Base-by-base conservation (phyloP, 2,888 invertebrate species). In the Dorcus hopei region DNA sequence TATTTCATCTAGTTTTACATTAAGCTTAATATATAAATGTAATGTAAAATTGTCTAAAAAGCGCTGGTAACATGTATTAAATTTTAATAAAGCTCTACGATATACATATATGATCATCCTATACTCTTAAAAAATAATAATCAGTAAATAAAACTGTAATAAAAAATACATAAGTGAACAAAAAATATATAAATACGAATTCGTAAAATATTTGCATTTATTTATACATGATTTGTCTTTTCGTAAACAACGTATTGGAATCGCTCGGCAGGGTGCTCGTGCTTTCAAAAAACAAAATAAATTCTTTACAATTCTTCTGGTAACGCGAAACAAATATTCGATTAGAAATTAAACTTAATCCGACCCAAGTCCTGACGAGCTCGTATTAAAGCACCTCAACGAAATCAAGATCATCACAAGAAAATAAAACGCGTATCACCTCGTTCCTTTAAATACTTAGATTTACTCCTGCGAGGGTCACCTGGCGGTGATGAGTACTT, bases 401-500 rank as follows among this genome's bases (percentile, higher is more conserved):
- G 26, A 33, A 33, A 33, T 33, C 26, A 33, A 33, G 26, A 33
- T 33, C 26, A 33, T 63, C 63, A 64, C 63, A 49, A 33, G 49
- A 50, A 58, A 52, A 51, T 51, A 52, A 57, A 54, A 59, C 53
- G 53, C 51, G 52, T 63, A 63, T 63, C 63, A 63, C 63, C 54
- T 43, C 52, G 54, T 57, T 57, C 50, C 33, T 38, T 49, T 54
- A 38, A 54, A 49, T 49, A 38, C 38, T 49, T 41, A 41, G 41
- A 19, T 16, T 23, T 45, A 16, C 23, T 55, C 52, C 33, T 54
- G 52, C 54, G 49, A 59, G 60, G 79, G 83, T 83, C 83, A 83
- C 80, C 83, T 82, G 54, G 79, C 74, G 61, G 76, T 76, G 78
- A 91, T 86, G 65, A 87, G 80, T 65, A 89, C 85, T 63, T 87